A percentile compares a stretch with the other conserved stretches of the same genome.
Conservation (phyloP, 1,140 invertebrate species). For the Philopotamus ludificatus region DNA sequence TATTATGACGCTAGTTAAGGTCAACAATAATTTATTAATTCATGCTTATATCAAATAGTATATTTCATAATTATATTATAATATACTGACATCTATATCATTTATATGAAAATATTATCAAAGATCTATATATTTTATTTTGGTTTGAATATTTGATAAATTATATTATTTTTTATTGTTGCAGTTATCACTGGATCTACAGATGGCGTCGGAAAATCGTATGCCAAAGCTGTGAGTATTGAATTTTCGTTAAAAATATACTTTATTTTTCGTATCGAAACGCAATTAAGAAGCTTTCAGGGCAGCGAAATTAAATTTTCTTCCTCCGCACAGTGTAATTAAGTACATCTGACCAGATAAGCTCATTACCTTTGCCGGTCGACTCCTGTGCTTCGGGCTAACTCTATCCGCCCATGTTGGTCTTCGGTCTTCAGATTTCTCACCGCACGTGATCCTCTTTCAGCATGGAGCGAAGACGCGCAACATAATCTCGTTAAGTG, state of each 20-base stretch:
- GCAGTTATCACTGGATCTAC: constrained; percentile 86
- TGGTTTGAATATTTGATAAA: constrained; percentile 3
- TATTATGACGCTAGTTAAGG: no score
- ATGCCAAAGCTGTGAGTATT: constrained; percentile 68
- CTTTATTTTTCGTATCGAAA: not conserved
- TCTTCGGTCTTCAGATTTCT: not conserved
- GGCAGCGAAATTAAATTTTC: not conserved
- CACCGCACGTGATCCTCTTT: not conserved
- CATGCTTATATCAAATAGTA: no score
- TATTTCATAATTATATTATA: no score
- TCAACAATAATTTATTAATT: no score
- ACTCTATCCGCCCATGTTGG: not conserved
- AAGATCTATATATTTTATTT: no score
- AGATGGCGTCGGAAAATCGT: constrained; percentile 91
- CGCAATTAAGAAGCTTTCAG: not conserved
- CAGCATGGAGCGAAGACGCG: not conserved
- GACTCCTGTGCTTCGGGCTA: not conserved
- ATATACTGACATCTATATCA: no score
- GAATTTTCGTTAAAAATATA: not conserved
- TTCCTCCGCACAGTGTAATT: not conserved
- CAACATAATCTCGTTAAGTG: not conserved
- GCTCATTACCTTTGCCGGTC: not conserved
- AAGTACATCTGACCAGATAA: not conserved
- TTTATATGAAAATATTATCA: no score
- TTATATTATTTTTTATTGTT: constrained; percentile 46